Evolutionary conservation across 2,113 vertebrate genomes (phyloP).

Genomic region (Coreoperca whiteheadi): DNA sequence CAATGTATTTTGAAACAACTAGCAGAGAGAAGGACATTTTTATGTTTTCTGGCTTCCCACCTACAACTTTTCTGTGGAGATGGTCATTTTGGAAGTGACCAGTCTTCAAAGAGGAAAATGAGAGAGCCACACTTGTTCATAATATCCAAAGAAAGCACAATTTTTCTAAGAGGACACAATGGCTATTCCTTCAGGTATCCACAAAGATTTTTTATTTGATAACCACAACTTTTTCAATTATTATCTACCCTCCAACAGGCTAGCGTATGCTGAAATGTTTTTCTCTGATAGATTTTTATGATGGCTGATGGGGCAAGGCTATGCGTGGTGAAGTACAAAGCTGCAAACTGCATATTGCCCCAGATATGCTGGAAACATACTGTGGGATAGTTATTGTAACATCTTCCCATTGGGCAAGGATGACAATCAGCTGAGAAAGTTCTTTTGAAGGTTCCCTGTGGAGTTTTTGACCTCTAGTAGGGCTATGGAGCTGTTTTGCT

Average conservation of each 20-base stretch:
- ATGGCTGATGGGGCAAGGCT: not conserved
- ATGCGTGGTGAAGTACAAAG: not conserved
- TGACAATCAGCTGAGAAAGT: slow-evolving; percentile 8
- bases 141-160: slow-evolving; percentile 4
- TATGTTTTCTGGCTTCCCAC: slow-evolving; percentile 21
- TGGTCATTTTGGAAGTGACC: slow-evolving; percentile 32
- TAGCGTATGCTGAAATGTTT: not conserved
- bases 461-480: not conserved
- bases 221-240: slow-evolving; percentile 7
- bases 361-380: not conserved
- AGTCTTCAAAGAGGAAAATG: slow-evolving; percentile 2
- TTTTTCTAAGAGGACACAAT: slow-evolving; percentile 9
- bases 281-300: slow-evolving; percentile 13
- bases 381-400: not conserved
- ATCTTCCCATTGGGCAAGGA: not conserved
- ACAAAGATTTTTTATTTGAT: slow-evolving; percentile 18
- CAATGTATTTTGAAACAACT: not conserved
- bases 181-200: not conserved
- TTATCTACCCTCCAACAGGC: not conserved
- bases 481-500: not conserved
- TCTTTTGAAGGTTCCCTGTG: not conserved
- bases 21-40: slow-evolving; percentile 7
- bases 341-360: slow-evolving; percentile 2
- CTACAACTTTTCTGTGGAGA: slow-evolving; percentile 8
- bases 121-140: not conserved